phyloP scores from a whole-genome alignment of 2,888 invertebrate genomes.

The Drosophila diplacantha region DNA sequence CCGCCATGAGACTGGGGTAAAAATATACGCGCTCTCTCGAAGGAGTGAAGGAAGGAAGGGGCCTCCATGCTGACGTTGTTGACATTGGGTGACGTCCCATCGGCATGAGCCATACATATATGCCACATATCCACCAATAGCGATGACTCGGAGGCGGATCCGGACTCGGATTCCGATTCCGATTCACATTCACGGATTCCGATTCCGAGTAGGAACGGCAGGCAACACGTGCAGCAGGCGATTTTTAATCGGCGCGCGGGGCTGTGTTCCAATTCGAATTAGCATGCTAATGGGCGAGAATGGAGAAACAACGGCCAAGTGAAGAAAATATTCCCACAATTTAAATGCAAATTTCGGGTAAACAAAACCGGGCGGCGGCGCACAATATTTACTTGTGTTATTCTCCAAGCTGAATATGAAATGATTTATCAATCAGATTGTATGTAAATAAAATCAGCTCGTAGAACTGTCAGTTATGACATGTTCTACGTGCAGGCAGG shows the following conservation, averaged over 20 bases:
- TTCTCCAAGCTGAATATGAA: constrained; percentile 31
- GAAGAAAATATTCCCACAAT: constrained; percentile 50
- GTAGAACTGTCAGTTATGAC: background rate
- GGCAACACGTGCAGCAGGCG: constrained; percentile 14
- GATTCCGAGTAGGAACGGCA: background rate
- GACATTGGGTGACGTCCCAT: constrained; percentile 26
- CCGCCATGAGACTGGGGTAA: constrained; percentile 20
- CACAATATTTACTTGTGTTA: constrained; percentile 33
- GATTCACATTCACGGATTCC: too few species aligned
- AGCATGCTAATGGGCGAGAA: constrained; percentile 22
- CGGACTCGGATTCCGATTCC: background rate
- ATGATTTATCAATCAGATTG: constrained; percentile 34
- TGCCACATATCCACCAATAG: constrained; percentile 5
- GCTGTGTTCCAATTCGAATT: constrained; percentile 33
- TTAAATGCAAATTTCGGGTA: constrained; percentile 52
- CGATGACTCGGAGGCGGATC: constrained; percentile 7
- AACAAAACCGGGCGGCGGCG: constrained; percentile 28
- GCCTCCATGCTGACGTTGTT: constrained; percentile 20
- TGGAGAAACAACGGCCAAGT: constrained; percentile 22
- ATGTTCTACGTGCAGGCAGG: background rate
- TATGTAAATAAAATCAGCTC: constrained; percentile 24
- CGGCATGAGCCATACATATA: background rate
- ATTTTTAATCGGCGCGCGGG: constrained; percentile 7
- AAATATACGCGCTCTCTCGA: constrained; percentile 15
- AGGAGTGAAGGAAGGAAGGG: background rate